Base-by-base conservation (phyloP, 2,797 vertebrate species). In the Alosa sapidissima region DNA sequence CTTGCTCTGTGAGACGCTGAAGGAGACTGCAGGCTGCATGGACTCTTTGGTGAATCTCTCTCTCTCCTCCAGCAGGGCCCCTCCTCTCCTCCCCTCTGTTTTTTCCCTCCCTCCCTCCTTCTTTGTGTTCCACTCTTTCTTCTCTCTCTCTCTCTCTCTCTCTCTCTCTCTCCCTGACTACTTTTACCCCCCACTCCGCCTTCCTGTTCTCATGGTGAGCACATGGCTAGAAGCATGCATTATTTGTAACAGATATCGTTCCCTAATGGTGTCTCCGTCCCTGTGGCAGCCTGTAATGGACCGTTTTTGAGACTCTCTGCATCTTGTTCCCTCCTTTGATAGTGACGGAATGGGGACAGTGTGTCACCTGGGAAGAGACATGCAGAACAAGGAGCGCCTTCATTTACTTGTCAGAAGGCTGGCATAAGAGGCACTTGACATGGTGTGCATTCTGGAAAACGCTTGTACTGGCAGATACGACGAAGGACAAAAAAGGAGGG, bases 261-360 rank as follows among this genome's bases (percentile, higher is more conserved):
- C 92, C 93, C 92, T 94, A 94, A 95, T 95, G 93, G 92, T 87
- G 91, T 92, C 92, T 93, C 90, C 87, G 85, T 90, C 92, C 94
- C 93, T 84, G 90, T 85, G 94, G 91, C 93, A 92, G 92, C 91
- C 92, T 90, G 89, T 96, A 95, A 96, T 95, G 95, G 94, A 94
- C 90, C 90, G 87, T 93, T 93, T 95, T 93, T 92, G 92, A 94
- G 93, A 90, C 91, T 93, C 93, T 93, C 90, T 65, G 90, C 89
- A 87, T 92, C 93, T 92, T 89, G 92, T 92, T 93, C 83, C 51
- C 91, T 90, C 90, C 93, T 93, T 93, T 93, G 92, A 95, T 91
- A 89, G 89, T 96, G 95, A 96, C 90, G 92, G 95, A 96, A 96
- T 95, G 94, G 93, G 95, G 94, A 95, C 93, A 91, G 89, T 65